phyloP scores from a whole-genome alignment of 2,797 vertebrate genomes.

The Acanthurus leucopareius region DNA sequence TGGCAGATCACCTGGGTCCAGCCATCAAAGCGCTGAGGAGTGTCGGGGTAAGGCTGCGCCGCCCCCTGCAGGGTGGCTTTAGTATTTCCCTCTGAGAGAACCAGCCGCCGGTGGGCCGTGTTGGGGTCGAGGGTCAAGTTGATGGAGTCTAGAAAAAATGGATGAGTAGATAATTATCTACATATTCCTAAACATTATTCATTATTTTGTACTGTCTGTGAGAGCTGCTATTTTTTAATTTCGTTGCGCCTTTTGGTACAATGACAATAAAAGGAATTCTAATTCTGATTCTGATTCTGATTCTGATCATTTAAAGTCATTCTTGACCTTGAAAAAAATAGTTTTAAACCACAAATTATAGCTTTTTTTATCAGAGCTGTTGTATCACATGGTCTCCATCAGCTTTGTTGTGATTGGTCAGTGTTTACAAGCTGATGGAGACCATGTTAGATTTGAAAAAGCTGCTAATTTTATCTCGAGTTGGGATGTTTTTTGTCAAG shows the following conservation, averaged over 20 bases:
- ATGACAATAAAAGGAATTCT: too few relatives aligned
- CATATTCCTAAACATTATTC: not conserved
- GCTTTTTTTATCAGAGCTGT: not conserved
- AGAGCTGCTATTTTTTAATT: too few relatives aligned
- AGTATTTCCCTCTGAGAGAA: slow-evolving; percentile 80
- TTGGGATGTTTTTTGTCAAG: not conserved
- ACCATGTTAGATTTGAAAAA: not conserved
- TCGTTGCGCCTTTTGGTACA: too few relatives aligned
- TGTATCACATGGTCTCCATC: not conserved
- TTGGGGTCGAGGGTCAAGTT: slow-evolving; percentile 80
- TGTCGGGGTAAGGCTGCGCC: slow-evolving; percentile 60
- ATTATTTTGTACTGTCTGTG: too few relatives aligned
- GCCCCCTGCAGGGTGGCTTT: slow-evolving; percentile 80
- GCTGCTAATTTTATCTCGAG: not conserved
- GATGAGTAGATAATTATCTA: not conserved
- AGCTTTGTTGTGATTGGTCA: not conserved
- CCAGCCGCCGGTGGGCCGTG: slow-evolving; percentile 82
- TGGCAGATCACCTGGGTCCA: slow-evolving; percentile 86
- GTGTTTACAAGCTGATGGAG: not conserved
- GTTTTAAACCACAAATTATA: not conserved
- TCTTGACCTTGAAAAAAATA: not conserved
- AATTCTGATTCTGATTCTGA: too few relatives aligned
- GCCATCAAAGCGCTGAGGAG: slow-evolving; percentile 81
- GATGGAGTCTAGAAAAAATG: slow-evolving; percentile 72
- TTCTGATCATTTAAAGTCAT: not conserved